Evolutionary conservation across 1,140 invertebrate species (phyloP).

Genomic region (Nasonia vitripennis): DNA sequence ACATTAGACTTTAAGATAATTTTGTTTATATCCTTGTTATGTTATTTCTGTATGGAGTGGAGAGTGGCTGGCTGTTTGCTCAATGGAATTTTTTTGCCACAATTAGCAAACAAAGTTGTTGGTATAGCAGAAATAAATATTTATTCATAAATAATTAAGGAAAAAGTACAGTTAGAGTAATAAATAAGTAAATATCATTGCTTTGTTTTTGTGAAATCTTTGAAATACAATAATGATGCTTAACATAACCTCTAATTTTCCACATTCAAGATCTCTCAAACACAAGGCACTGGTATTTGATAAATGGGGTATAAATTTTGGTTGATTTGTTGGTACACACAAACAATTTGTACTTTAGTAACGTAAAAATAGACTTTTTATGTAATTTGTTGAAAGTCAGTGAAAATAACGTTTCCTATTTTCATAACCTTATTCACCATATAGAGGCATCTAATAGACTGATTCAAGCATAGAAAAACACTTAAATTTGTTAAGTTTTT

Average conservation of each 20-base stretch:
- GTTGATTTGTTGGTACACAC: background rate
- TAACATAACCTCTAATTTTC: background rate
- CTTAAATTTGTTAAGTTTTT: background rate
- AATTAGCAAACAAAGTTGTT: background rate
- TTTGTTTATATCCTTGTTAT: slow-evolving; percentile 1
- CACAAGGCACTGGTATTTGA: background rate
- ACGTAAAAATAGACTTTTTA: background rate
- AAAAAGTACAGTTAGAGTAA: background rate
- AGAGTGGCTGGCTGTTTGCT: background rate
- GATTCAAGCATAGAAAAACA: background rate
- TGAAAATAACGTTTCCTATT: background rate
- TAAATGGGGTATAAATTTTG: background rate
- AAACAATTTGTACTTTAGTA: background rate
- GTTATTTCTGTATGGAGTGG: background rate
- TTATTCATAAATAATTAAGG: background rate
- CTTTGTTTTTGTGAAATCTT: background rate
- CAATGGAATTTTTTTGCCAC: background rate
- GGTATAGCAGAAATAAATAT: background rate
- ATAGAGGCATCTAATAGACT: background rate
- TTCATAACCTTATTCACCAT: background rate
- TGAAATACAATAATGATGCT: background rate
- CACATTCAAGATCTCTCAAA: background rate
- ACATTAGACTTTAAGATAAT: background rate
- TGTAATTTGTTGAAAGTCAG: background rate
- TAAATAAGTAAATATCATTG: slow-evolving; percentile 1